Evolutionary conservation across 2,113 vertebrate genomes (phyloP).

Genomic region (Plecturocebus donacophilus): DNA sequence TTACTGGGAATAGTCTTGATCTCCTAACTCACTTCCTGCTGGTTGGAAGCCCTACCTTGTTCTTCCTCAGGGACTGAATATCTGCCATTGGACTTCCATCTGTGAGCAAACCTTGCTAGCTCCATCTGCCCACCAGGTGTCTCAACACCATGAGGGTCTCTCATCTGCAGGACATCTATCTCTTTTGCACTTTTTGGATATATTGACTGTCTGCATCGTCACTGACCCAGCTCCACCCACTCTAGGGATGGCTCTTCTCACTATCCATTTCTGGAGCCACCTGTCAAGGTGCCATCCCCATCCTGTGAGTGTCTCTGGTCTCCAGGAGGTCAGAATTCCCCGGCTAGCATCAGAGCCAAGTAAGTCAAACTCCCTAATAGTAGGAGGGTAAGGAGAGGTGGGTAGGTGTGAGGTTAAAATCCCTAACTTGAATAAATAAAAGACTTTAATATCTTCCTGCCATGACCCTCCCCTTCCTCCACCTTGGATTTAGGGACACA

Average conservation of each 20-base stretch:
- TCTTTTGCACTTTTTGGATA: not conserved
- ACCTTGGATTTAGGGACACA: not conserved
- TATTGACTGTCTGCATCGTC: not conserved
- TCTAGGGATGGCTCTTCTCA: not conserved
- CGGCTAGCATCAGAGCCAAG: not conserved
- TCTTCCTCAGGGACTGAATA: not conserved
- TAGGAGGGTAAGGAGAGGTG: too few relatives aligned
- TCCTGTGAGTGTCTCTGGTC: not conserved
- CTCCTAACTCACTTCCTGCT: not conserved
- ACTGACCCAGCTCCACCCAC: accelerated
- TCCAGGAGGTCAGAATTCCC: not conserved
- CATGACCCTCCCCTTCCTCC: not conserved
- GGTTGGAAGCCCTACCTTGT: not conserved
- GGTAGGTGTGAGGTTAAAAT: not conserved
- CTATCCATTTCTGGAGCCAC: not conserved
- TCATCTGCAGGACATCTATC: not conserved
- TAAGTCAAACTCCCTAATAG: not conserved
- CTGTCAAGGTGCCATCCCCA: too few relatives aligned
- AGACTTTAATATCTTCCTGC: not conserved
- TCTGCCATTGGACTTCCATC: not conserved
- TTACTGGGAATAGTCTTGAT: not conserved
- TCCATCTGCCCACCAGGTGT: not conserved
- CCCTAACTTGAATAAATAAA: not conserved
- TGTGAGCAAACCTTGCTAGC: not conserved
- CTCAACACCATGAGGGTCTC: too few relatives aligned